These are phyloP conservation scores for Oophaga sylvatica DNA, from an alignment of 2,797 vertebrate species.

Conservation along the genomic window DNA sequence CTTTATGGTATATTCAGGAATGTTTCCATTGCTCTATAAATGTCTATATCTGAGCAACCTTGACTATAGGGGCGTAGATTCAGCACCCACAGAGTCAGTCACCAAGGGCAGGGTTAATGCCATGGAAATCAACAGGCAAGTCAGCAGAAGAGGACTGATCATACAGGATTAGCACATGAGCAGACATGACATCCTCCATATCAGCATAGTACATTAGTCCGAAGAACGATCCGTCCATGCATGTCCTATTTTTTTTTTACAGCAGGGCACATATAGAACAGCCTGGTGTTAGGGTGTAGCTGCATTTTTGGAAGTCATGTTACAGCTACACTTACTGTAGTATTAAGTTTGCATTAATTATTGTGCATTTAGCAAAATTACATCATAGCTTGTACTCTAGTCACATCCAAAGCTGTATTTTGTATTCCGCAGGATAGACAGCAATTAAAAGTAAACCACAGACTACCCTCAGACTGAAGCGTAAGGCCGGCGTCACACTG, in stretches of 20 bases:
- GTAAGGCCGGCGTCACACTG: no score
- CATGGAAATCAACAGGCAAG: background rate
- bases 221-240: background rate
- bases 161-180: background rate
- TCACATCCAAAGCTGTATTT: background rate
- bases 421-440: background rate
- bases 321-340: background rate
- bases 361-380: background rate
- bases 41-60: background rate
- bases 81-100: background rate
- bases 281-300: background rate
- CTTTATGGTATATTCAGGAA: slow-evolving; percentile 25
- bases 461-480: background rate
- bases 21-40: slow-evolving; percentile 13
- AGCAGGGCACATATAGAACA: background rate
- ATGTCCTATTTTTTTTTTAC: background rate
- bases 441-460: background rate
- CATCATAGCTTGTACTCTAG: background rate
- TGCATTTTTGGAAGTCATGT: background rate
- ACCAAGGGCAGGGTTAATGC: background rate
- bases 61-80: background rate
- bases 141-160: background rate
- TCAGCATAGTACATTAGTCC: background rate
- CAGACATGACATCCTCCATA: background rate
- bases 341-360: background rate